These are phyloP conservation scores for Plutomurus gul DNA, from an alignment of 1,140 invertebrate species.

Conservation along the genomic window DNA sequence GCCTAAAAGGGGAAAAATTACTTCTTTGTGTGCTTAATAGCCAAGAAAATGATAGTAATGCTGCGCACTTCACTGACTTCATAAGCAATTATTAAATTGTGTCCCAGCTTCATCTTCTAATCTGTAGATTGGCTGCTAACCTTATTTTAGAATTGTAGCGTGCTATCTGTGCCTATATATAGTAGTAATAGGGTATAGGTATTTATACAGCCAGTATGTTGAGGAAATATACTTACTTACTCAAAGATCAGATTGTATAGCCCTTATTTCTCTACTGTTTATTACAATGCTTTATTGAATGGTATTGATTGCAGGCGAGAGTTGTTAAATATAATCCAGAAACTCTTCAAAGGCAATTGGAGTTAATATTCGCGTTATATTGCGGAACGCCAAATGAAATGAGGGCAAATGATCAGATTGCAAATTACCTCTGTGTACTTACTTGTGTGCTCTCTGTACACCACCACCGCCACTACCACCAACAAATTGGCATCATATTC, in stretches of 20 bases:
- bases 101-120: background rate
- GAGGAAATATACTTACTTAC: too few species aligned
- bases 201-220: too few species aligned
- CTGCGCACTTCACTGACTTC: background rate
- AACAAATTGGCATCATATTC: background rate
- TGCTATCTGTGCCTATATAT: background rate
- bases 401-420: conserved; percentile 12
- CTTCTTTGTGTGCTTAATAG: background rate
- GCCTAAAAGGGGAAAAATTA: background rate
- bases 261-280: too few species aligned
- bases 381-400: conserved; percentile 23
- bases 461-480: background rate
- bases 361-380: background rate
- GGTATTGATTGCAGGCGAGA: too few species aligned
- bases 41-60: background rate
- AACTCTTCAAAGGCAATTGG: background rate
- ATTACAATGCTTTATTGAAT: too few species aligned
- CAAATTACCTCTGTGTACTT: too few species aligned
- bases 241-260: too few species aligned
- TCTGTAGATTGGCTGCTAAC: conserved; percentile 19
- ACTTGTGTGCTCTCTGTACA: background rate
- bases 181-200: background rate
- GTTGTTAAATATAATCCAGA: too few species aligned
- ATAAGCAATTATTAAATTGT: background rate
- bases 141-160: background rate